Evolutionary conservation across 2,888 invertebrate species (phyloP).

Genomic region (Diogma glabrata): DNA sequence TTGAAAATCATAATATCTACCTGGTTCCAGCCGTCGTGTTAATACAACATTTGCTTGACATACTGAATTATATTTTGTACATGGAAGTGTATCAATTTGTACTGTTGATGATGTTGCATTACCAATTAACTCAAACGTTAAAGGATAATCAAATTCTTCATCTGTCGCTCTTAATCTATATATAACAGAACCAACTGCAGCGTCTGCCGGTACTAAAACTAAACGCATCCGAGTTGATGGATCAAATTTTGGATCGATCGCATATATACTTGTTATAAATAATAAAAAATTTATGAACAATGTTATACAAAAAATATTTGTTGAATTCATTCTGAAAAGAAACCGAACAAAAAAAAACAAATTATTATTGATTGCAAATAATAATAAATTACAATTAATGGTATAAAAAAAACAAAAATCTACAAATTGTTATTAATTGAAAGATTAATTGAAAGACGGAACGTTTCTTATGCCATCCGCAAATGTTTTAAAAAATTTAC

Average conservation of each 20-base stretch:
- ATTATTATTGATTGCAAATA: no score
- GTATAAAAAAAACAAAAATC: no score
- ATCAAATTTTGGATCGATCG: conserved; percentile 72
- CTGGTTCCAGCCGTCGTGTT: conserved; percentile 61
- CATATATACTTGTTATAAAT: conserved; percentile 30
- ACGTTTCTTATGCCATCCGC: no score
- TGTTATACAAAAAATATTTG: neutral
- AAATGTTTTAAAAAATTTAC: no score
- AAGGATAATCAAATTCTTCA: conserved; percentile 76
- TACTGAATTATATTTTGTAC: conserved; percentile 74
- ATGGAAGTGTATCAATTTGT: conserved; percentile 68
- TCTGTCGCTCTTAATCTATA: conserved; percentile 81
- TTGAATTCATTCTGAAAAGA: conserved; percentile 6
- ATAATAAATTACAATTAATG: no score
- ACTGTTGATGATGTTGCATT: conserved; percentile 62
- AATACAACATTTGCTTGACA: conserved; percentile 82
- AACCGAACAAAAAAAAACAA: neutral
- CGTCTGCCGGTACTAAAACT: conserved; percentile 72
- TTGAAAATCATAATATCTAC: conserved; percentile 74
- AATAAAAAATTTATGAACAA: neutral
- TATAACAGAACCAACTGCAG: conserved; percentile 70
- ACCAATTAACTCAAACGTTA: conserved; percentile 68
- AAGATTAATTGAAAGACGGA: no score
- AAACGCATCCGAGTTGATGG: conserved; percentile 71
- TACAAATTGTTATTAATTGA: no score